Base-by-base conservation (phyloP, 2,888 invertebrate genomes). In the Nemotelus pantherinus region DNA sequence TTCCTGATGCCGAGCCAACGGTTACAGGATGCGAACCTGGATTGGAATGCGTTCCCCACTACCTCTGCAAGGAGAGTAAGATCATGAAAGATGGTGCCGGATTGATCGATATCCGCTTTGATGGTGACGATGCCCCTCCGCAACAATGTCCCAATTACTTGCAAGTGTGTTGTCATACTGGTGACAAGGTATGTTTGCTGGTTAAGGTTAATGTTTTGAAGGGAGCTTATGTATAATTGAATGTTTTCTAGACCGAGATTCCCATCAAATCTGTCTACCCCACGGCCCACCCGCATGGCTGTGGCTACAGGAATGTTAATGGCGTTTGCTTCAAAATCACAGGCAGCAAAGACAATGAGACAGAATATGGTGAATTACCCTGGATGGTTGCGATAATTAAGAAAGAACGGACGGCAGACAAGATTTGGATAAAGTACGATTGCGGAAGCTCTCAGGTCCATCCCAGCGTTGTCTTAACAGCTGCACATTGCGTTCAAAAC, bases 31-130 rank as follows among this genome's bases (percentile, higher is more conserved):
- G 86, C 78, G 84, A 84, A 1, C 2, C 76, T 3, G 85, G 85
- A 0, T 95, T 94, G 48, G 90, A 91, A 72, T 96, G 96, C 83
- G 94, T 95, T 0, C 91, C 92, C 0, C 93, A 93, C 83, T 95
- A 93, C 84, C 89, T 93, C 9, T 96, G 96, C 83, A 88, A 90
- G 57, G 91, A 91, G 81, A 89, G 89, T 63, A 89, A 90, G 0
- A 89, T 95, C 10, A 92, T 92, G 77, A 91, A 89, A 0, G 92
- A 93, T 82, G 95, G 95, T 0, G 87, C 88, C 0, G 93, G 92
- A 4, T 86, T 94, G 53, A 92, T 96, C 74, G 94, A 96, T 82
- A 92, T 95, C 76, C 91, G 95, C 90, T 93, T 87, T 82, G 87
- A 85, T 79, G 82, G 82, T 47, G 47, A 68, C n/a, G 82, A 79